Base-by-base conservation (phyloP, 2,888 invertebrate species). In the Sympetrum striolatum region DNA sequence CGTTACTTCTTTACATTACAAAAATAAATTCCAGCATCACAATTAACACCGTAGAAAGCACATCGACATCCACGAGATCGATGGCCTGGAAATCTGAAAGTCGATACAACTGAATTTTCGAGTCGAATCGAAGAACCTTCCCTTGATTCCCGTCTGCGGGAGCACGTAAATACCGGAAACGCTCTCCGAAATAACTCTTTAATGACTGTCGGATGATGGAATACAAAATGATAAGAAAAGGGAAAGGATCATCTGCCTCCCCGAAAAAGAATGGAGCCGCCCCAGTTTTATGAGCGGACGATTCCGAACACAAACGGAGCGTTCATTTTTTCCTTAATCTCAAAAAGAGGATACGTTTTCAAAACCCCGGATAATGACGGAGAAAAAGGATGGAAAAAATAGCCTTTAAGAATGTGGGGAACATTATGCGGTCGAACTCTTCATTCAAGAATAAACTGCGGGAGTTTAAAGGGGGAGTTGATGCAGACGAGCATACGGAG, bases 221-320 rank as follows among this genome's bases (percentile, higher is more conserved):
- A 73, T 31, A 73, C 25, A 73, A 73, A 73, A 73, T 12, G 73
- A 73, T 31, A 73, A 73, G 31, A 31, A 31, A 60, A 73, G 82
- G 35, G 60, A 86, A 86, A 64, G 86, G 60, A 64, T 64, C 10
- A 86, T 86, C 37, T 37, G 86, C n/a, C 64, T 86, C 53, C 81
- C 60, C 58, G 58, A 31, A n/a, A 37, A n/a, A 22, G 37, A 64
- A 31, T 37, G 86, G 64, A 86, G 60, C 53, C 58, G 82, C 82
- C n/a, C 86, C 60, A 86, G 64, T 86, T 60, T 60, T 37, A 86
- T 60, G 58, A 48, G 37, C 35, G 60, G 37, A 58, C 15, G 31
- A 18, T 86, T 64, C 53, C 86, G 60, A 86, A 86, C 37, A 37
- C 37, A 86, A 86, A 86, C 37, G 60, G 53, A 31, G 39, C 1